These are phyloP conservation scores for Oreotragus oreotragus DNA, from an alignment of 2,113 vertebrate genomes.

Conservation along the genomic window DNA sequence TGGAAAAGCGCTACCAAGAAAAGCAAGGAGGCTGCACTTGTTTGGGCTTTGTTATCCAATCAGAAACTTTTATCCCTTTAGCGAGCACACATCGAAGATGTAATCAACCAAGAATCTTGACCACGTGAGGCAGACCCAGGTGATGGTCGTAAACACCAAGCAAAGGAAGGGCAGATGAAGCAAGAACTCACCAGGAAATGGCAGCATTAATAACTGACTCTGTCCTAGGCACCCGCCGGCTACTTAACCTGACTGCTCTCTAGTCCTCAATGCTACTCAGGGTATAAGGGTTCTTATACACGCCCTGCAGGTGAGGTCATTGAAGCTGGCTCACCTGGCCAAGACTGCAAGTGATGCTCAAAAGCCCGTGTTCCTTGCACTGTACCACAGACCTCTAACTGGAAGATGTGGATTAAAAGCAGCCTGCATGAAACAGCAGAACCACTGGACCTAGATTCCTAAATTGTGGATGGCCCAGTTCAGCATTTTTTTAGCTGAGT, in stretches of 20 bases:
- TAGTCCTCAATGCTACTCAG: too few species aligned
- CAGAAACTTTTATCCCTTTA: background rate
- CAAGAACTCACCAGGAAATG: background rate
- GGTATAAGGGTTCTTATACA: background rate
- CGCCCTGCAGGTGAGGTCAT: background rate
- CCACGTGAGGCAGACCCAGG: background rate
- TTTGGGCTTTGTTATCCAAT: background rate
- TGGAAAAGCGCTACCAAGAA: background rate
- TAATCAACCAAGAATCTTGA: background rate
- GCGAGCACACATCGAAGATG: too few species aligned
- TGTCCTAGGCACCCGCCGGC: background rate
- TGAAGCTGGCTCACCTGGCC: background rate
- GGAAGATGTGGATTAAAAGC: background rate
- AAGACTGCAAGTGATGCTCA: background rate
- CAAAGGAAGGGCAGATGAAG: background rate
- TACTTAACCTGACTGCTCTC: background rate
- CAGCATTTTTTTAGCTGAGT: background rate
- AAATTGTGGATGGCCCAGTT: background rate
- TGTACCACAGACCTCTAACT: background rate
- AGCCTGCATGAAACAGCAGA: background rate
- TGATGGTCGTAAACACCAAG: accelerated
- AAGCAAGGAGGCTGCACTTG: background rate
- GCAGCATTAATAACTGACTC: accelerated
- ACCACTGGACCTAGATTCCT: background rate
- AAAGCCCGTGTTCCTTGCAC: background rate